A percentile compares a stretch with the other conserved stretches of the same genome.
phyloP scores from a whole-genome alignment of 2,888 invertebrate genomes.

The Ptychoptera contaminata region DNA sequence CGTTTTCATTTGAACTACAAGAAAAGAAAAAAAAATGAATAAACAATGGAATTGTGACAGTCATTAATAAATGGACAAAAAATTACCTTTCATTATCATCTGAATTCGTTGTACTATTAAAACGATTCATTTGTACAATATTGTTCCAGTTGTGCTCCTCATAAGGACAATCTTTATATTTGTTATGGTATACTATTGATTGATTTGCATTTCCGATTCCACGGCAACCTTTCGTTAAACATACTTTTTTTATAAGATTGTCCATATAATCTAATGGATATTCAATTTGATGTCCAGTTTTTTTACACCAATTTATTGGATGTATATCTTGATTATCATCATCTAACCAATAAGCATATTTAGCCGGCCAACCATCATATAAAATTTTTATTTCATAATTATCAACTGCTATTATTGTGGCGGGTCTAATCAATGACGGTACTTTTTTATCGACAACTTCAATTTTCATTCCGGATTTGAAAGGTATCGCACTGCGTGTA shows the following conservation, averaged over 20 bases:
- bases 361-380: constrained; percentile 79
- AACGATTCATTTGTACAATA: constrained; percentile 1
- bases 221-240: constrained; percentile 49
- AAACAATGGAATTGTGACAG: not conserved
- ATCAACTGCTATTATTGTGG: constrained; percentile 59
- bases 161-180: constrained; percentile 64
- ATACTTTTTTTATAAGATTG: not conserved
- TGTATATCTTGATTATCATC: constrained; percentile 84
- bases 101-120: not conserved
- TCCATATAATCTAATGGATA: constrained; percentile 44
- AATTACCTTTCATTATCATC: not conserved
- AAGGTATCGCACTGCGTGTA: constrained; percentile 59
- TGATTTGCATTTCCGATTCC: constrained; percentile 80
- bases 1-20: not conserved
- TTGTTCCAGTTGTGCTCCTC: constrained; percentile 28
- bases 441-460: constrained; percentile 76
- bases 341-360: constrained; percentile 76
- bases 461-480: constrained; percentile 70
- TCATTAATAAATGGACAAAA: not conserved
- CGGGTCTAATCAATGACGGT: constrained; percentile 71
- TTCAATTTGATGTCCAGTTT: constrained; percentile 75
- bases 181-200: constrained; percentile 55
- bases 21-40: not conserved
- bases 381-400: constrained; percentile 62
- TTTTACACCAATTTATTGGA: constrained; percentile 81